Percentiles rank a stretch among this genome's conserved stretches.
Conservation (phyloP, 92 coral and sea anemone species). For the Zoanthus sociatus region DNA sequence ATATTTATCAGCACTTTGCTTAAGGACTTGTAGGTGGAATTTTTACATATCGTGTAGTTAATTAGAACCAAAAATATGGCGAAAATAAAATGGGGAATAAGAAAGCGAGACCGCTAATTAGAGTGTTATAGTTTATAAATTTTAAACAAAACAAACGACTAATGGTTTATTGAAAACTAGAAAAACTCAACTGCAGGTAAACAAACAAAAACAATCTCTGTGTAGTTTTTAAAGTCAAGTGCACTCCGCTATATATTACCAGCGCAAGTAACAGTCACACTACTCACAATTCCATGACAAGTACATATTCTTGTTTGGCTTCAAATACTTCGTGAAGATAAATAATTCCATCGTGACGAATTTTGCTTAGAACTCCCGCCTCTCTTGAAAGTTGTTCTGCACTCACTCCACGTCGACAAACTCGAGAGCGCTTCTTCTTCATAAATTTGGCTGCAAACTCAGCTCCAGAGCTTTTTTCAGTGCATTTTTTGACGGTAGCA, state of each 20-base stretch:
- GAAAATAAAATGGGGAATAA: background rate
- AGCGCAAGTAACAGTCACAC: background rate
- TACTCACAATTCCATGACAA: constrained; percentile 95
- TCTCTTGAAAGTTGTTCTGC: constrained; percentile 81
- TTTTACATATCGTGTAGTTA: background rate
- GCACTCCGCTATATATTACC: background rate
- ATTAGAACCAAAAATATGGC: background rate
- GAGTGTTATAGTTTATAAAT: background rate
- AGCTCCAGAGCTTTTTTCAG: constrained; percentile 78
- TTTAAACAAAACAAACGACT: background rate
- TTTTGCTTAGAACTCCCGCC: constrained; percentile 78
- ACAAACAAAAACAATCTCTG: background rate
- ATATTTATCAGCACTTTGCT: background rate
- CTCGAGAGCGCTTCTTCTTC: constrained; percentile 82
- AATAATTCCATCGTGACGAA: constrained; percentile 85
- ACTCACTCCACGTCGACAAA: constrained; percentile 78
- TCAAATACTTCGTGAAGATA: constrained; percentile 95
- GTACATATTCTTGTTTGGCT: constrained; percentile 73
- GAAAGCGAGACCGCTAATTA: background rate
- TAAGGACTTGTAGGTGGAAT: background rate
- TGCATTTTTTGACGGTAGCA: constrained; percentile 90
- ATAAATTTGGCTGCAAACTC: constrained; percentile 92
- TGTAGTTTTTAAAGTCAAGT: no score
- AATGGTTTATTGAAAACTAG: background rate
- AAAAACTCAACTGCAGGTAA: background rate